A percentile compares a stretch with the other conserved stretches of the same genome.
Conservation (phyloP, 2,888 invertebrate species). For the Caenorhabditis parvicauda region DNA sequence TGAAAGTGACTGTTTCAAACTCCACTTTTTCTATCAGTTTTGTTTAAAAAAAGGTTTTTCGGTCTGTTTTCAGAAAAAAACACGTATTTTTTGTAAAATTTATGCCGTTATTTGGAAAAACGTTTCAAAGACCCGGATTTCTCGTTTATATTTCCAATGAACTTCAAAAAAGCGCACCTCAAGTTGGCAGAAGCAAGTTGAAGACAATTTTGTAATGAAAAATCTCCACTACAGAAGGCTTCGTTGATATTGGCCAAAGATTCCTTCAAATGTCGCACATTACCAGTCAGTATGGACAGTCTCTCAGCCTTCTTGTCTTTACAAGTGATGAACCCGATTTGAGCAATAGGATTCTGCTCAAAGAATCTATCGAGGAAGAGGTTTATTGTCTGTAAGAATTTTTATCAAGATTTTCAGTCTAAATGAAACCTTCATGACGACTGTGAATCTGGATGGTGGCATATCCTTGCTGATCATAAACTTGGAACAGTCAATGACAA, state of each 20-base stretch:
- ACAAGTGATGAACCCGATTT: slow-evolving; percentile 85
- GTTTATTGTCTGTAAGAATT: slow-evolving; percentile 71
- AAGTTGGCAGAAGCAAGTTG: slow-evolving; percentile 82
- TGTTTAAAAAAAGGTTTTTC: no score
- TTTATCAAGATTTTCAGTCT: neutral
- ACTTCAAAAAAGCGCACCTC: slow-evolving; percentile 65
- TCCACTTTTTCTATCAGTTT: no score
- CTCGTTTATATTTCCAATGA: no score
- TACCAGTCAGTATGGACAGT: slow-evolving; percentile 82
- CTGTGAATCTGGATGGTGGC: slow-evolving; percentile 74
- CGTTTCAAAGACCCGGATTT: neutral
- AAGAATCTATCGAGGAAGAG: slow-evolving; percentile 93
- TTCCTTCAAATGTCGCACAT: slow-evolving; percentile 63
- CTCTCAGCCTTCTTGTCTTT: slow-evolving; percentile 91
- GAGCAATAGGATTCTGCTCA: slow-evolving; percentile 97
- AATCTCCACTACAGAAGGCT: slow-evolving; percentile 80
- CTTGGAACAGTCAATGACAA: slow-evolving; percentile 88
- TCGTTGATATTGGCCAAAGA: slow-evolving; percentile 67
- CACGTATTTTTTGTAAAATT: no score
- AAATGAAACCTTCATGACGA: slow-evolving; percentile 40
- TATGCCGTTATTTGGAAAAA: slow-evolving; percentile 4
- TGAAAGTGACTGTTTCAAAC: no score
- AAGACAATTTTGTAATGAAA: slow-evolving; percentile 90
- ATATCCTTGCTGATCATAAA: slow-evolving; percentile 92
- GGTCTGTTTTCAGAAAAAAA: no score